These are phyloP conservation scores for Guaruba guarouba DNA, from an alignment of 2,113 vertebrate species.

Conservation along the genomic window DNA sequence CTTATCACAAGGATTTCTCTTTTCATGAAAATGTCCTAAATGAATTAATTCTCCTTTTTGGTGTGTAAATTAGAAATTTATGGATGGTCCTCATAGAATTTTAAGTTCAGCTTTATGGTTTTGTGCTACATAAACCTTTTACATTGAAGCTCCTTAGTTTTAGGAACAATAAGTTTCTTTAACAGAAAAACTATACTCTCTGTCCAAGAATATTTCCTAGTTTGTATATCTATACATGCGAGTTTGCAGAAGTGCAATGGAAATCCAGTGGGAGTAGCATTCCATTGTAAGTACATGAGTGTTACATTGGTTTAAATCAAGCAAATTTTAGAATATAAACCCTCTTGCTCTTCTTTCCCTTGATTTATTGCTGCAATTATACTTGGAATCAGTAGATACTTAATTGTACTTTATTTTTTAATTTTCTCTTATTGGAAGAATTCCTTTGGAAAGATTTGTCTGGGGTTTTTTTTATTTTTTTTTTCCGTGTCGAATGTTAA, in stretches of 20 bases:
- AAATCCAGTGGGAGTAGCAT: background rate
- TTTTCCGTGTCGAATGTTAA: background rate
- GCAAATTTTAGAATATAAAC: background rate
- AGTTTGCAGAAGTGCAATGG: background rate
- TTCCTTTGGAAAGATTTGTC: background rate
- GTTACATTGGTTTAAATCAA: background rate
- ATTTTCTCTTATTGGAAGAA: background rate
- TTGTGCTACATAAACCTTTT: background rate
- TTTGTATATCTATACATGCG: background rate
- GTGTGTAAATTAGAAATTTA: background rate
- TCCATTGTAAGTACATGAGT: background rate
- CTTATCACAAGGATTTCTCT: background rate
- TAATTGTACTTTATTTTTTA: background rate
- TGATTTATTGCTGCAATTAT: background rate
- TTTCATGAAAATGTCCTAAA: background rate
- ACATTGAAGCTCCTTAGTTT: background rate
- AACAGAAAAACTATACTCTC: background rate
- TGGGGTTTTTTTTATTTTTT: too few species aligned
- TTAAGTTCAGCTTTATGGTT: background rate
- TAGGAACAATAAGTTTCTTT: background rate
- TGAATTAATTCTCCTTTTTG: background rate
- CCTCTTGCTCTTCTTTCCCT: background rate
- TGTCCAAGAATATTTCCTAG: background rate
- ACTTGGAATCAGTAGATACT: background rate
- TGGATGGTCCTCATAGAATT: background rate